Percentiles rank a stretch among this genome's conserved stretches.
phyloP scores from a whole-genome alignment of 2,797 vertebrate genomes.

The Sebastes vulpes region DNA sequence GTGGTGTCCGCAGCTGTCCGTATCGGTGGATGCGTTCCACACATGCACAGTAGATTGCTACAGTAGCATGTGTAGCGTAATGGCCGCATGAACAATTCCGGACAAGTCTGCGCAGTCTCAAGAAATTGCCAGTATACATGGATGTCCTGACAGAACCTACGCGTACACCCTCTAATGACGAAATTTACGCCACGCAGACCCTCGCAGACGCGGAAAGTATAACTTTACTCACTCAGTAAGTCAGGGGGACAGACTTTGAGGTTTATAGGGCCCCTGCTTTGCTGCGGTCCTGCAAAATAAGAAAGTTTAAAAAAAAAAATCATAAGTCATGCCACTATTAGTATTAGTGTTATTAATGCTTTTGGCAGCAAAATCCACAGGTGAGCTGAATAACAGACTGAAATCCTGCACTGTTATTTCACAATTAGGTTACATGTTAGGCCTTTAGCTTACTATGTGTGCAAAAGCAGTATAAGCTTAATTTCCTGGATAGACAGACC shows the following conservation, averaged over 20 bases:
- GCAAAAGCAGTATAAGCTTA: neutral
- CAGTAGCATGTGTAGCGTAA: neutral
- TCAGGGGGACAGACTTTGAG: neutral
- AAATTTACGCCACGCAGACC: neutral
- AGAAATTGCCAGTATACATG: no score
- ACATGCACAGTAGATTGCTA: neutral
- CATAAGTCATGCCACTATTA: neutral
- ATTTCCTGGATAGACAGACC: slow-evolving; percentile 3
- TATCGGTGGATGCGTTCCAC: no score
- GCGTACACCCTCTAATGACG: neutral
- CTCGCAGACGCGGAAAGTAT: neutral
- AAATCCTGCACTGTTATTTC: neutral
- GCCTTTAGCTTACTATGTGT: neutral
- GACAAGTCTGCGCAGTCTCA: no score
- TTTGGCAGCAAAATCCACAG: neutral
- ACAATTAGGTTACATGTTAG: neutral
- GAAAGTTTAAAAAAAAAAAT: neutral
- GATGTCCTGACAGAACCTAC: accelerated
- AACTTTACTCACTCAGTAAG: neutral
- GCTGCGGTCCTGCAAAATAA: neutral
- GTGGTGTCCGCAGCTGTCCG: no score
- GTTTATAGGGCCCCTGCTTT: neutral
- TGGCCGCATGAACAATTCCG: neutral
- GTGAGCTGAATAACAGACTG: neutral
- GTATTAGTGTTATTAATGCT: neutral